Conservation (phyloP, 2,888 invertebrate species). For the Sthenelais limicola region DNA sequence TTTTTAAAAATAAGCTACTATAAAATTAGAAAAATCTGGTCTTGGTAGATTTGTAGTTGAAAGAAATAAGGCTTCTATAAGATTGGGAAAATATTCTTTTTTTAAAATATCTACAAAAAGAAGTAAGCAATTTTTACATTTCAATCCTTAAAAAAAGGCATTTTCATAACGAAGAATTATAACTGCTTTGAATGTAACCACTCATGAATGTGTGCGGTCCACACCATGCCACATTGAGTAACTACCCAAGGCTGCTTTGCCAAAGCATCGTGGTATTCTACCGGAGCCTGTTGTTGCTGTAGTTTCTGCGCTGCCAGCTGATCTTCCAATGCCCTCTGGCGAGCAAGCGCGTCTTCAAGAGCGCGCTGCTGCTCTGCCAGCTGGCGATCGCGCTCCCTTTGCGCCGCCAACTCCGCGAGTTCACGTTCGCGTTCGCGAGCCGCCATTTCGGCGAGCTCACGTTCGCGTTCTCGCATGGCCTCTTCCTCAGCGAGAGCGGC, state of each 20-base stretch:
- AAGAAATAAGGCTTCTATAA: too few species aligned
- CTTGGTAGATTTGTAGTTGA: too few species aligned
- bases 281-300: constrained; percentile 33
- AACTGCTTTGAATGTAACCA: neutral
- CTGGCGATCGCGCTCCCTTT: constrained; percentile 24
- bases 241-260: constrained; percentile 36
- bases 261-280: constrained; percentile 39
- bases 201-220: constrained; percentile 32
- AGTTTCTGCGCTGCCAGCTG: constrained; percentile 3
- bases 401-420: constrained; percentile 11
- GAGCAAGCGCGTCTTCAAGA: constrained; percentile 18
- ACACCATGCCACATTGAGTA: constrained; percentile 17
- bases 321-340: constrained; percentile 23
- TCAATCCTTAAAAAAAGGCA: too few species aligned
- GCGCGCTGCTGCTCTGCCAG: constrained; percentile 29
- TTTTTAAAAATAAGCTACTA: too few species aligned
- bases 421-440: constrained; percentile 5
- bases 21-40: too few species aligned
- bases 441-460: constrained; percentile 15
- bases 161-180: too few species aligned
- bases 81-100: too few species aligned
- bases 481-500: constrained; percentile 24
- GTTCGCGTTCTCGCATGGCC: constrained; percentile 9
- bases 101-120: too few species aligned
- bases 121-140: too few species aligned